Evolutionary conservation across 2,113 vertebrate genomes (phyloP).

Genomic region (Apodemus sylvaticus): DNA sequence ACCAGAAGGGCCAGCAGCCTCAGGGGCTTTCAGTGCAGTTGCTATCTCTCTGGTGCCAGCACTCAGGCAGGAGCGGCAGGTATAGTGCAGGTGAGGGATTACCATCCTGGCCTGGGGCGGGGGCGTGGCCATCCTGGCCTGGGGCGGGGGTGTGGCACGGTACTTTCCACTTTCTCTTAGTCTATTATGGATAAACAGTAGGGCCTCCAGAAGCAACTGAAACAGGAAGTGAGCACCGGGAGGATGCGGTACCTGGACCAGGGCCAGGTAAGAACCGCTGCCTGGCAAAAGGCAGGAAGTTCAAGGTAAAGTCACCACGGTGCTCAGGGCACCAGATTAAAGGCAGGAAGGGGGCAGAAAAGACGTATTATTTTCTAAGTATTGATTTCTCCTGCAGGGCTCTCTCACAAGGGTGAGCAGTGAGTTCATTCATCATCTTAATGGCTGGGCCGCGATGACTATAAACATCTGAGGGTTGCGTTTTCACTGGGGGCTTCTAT

Average conservation of each 20-base stretch:
- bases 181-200: not conserved
- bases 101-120: not conserved
- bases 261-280: not conserved
- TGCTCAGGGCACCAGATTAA: not conserved
- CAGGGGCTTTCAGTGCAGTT: not conserved
- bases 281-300: conserved; percentile 23
- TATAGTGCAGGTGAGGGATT: not conserved
- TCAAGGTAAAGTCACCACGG: conserved; percentile 50
- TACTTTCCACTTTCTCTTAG: fast-evolving
- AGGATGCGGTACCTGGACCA: not conserved
- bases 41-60: not conserved
- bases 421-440: conserved; percentile 72
- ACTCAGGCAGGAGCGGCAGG: not conserved
- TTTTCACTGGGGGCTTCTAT: conserved; percentile 63
- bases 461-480: conserved; percentile 58
- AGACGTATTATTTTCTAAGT: conserved; percentile 47
- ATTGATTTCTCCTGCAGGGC: conserved; percentile 42
- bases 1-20: not conserved
- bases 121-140: too few species aligned
- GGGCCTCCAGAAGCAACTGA: not conserved
- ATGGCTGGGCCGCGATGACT: conserved; percentile 56
- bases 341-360: conserved; percentile 64
- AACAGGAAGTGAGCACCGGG: not conserved
- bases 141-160: too few species aligned
- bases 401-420: conserved; percentile 52